Conservation (phyloP, 2,113 vertebrate genomes). For the Salvelinus fontinalis region DNA sequence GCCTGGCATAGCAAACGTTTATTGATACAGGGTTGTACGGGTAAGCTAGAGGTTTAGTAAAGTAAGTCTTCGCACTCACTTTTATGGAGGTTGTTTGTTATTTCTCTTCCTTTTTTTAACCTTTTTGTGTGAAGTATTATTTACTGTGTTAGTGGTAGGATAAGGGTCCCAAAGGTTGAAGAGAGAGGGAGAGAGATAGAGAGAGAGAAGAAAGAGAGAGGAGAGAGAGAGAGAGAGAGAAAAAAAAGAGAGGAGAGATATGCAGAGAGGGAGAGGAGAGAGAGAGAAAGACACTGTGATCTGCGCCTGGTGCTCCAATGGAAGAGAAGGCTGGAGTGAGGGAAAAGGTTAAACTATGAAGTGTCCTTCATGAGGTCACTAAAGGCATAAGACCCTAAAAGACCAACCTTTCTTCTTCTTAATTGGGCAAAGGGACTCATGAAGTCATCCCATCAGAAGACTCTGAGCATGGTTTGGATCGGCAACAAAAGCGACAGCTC, state of each 20-base stretch:
- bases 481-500: slow-evolving; percentile 50
- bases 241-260: background rate
- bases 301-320: background rate
- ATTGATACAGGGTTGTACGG: background rate
- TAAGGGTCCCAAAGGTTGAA: background rate
- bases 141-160: background rate
- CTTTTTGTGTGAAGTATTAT: background rate
- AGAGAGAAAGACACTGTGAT: slow-evolving; percentile 10
- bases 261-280: background rate
- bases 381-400: background rate
- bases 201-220: slow-evolving; percentile 12
- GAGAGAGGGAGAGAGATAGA: slow-evolving; percentile 35
- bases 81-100: background rate
- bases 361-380: slow-evolving; percentile 21
- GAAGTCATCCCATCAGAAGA: slow-evolving; percentile 42
- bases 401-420: slow-evolving; percentile 3
- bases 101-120: background rate
- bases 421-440: slow-evolving; percentile 39
- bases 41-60: background rate
- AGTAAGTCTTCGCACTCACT: background rate
- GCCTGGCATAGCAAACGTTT: background rate
- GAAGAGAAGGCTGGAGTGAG: background rate
- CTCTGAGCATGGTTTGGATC: slow-evolving; percentile 46
- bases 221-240: background rate
- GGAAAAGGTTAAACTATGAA: slow-evolving; percentile 2